A percentile compares a stretch with the other conserved stretches of the same genome.
These are phyloP conservation scores for Oscheius sp. DNA, from an alignment of 2,888 invertebrate species.

Conservation along the genomic window DNA sequence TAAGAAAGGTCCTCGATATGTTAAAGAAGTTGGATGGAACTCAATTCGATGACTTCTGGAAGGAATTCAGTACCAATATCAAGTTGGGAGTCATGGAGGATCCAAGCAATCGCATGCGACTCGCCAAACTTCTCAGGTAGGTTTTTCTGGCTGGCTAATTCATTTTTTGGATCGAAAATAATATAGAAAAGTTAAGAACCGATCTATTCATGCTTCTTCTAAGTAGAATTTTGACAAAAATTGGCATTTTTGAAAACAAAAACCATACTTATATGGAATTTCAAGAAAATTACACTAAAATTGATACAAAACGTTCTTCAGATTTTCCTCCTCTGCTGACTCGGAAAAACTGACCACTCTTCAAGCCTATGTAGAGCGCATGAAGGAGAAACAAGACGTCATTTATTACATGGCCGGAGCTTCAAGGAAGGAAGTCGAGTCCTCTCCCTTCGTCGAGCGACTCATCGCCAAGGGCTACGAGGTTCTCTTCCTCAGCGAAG, in stretches of 20 bases:
- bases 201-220: too few relatives aligned
- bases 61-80: conserved; percentile 96
- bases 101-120: conserved; percentile 90
- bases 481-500: conserved; percentile 86
- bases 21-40: conserved; percentile 91
- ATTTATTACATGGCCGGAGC: conserved; percentile 96
- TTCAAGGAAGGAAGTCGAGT: conserved; percentile 80
- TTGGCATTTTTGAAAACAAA: neutral
- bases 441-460: conserved; percentile 93
- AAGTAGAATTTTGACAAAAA: neutral
- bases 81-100: conserved; percentile 98
- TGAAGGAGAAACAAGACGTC: conserved; percentile 91
- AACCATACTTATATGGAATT: neutral
- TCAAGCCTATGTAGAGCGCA: conserved; percentile 88
- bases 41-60: conserved; percentile 93
- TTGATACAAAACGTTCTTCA: conserved; percentile 19
- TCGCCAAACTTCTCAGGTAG: conserved; percentile 90
- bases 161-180: too few relatives aligned
- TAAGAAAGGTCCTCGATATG: conserved; percentile 83
- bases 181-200: too few relatives aligned
- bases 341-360: conserved; percentile 79
- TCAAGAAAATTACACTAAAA: too few relatives aligned
- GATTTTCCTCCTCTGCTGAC: conserved; percentile 76
- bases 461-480: conserved; percentile 91
- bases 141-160: conserved; percentile 76